Base-by-base conservation (phyloP, 2,888 invertebrate genomes). In the Drosophila histrio region DNA sequence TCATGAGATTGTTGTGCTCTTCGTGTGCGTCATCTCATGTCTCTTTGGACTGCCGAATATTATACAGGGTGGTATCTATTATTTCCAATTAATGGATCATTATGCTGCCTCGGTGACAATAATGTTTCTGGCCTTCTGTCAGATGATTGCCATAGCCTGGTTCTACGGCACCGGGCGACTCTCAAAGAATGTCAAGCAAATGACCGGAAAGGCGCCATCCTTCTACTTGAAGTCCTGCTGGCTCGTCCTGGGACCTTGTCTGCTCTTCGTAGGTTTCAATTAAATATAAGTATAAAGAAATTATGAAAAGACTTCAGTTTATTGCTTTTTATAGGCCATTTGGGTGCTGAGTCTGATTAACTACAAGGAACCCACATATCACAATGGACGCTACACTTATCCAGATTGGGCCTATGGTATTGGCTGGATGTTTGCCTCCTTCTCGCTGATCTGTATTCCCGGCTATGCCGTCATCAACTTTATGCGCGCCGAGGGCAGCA, bases 71-170 rank as follows among this genome's bases (percentile, higher is more conserved):
- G 98, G 98, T 75, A 97, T 97, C 91, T 98, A 96, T 90, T 95
- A 96, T 89, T 97, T 98, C 91, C 97, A 97, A 93, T 91, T 98
- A 76, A 96, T 98, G 93, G 98, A 98, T 91, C 97, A 96, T 90
- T 98, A 97, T 90, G 97, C 97, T n/a, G 97, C 97, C 15, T 96
- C 96, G 41, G 95, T 97, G 82, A 96, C 97, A 57, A 96, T 98
- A 53, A 96, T 98, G 92, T 97, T 97, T 90, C 93, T 98, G 74
- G 97, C 98, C 30, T 97, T 98, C 92, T 97, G 98, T 89, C 98
- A 98, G 93, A 95, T 97, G 49, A 95, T 97, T 54, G 98, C 96
- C 7, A 95, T 98, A 66, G 95, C 97, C 4, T 98, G 98, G 97
- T 96, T 97, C 89, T 98, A 98, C 89, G 98, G 98, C 32, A 96